phyloP scores from a whole-genome alignment of 2,113 vertebrate genomes.

The Numenius arquata region DNA sequence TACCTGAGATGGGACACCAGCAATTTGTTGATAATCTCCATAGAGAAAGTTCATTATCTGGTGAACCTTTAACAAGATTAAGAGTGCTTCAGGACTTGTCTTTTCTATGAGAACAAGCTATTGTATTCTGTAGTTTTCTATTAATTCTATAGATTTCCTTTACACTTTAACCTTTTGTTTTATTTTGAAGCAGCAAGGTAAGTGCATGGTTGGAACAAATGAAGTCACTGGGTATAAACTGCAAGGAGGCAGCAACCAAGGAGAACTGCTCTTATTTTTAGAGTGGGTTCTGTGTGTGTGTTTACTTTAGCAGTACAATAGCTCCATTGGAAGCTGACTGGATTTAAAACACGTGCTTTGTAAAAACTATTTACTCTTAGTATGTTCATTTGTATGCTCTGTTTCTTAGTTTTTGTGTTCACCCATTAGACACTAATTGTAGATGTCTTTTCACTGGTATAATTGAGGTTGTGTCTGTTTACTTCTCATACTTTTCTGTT shows the following conservation, averaged over 20 bases:
- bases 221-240: background rate
- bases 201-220: constrained; percentile 55
- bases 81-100: constrained; percentile 52
- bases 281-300: background rate
- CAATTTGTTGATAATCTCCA: constrained; percentile 50
- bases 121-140: constrained; percentile 65
- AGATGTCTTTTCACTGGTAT: background rate
- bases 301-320: constrained; percentile 4
- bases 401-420: background rate
- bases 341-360: constrained; percentile 3
- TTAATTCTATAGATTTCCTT: constrained; percentile 43
- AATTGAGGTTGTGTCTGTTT: constrained; percentile 8
- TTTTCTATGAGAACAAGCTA: constrained; percentile 57
- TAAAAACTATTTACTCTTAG: background rate
- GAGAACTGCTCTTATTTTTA: constrained; percentile 10
- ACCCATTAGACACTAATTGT: background rate
- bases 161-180: constrained; percentile 57
- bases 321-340: background rate
- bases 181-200: constrained; percentile 73
- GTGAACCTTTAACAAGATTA: constrained; percentile 59
- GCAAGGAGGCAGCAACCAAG: constrained; percentile 11
- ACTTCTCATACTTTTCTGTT: background rate
- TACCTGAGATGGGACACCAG: constrained; percentile 47
- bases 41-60: constrained; percentile 63
- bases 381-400: background rate